Percentiles rank a stretch among this genome's conserved stretches.
Evolutionary conservation across 2,113 vertebrate species (phyloP).

Genomic region (Caretta caretta): DNA sequence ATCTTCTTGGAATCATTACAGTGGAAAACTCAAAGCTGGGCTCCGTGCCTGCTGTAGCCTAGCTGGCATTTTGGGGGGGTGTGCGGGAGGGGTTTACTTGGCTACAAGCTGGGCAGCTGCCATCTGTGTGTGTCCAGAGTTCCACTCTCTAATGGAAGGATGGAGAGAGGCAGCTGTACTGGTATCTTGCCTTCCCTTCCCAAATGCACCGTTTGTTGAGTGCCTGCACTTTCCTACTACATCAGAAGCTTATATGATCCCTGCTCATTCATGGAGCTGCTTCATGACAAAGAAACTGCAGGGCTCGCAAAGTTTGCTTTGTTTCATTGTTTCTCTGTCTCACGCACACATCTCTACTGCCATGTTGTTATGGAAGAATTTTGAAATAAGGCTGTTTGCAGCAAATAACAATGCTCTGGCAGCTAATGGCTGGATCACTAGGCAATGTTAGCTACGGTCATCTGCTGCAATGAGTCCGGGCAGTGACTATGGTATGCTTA

Average conservation of each 20-base stretch:
- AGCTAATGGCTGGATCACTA: background rate
- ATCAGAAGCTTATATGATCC: background rate
- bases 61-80: background rate
- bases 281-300: background rate
- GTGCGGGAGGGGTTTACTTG: background rate
- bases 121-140: background rate
- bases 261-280: background rate
- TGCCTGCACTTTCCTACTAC: background rate
- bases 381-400: background rate
- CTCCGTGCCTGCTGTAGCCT: background rate
- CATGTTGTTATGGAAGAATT: background rate
- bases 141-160: background rate
- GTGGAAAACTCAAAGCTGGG: background rate
- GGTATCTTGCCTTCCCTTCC: background rate
- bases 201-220: background rate
- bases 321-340: background rate
- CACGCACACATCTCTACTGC: fast-evolving
- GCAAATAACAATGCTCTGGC: fast-evolving
- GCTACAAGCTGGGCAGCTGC: background rate
- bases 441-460: background rate
- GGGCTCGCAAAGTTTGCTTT: background rate
- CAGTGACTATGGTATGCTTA: too few species aligned
- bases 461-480: too few species aligned
- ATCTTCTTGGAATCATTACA: background rate
- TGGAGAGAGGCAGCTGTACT: background rate